Base-by-base conservation (phyloP, 1,140 invertebrate genomes). In the Hypothenemus hampei region DNA sequence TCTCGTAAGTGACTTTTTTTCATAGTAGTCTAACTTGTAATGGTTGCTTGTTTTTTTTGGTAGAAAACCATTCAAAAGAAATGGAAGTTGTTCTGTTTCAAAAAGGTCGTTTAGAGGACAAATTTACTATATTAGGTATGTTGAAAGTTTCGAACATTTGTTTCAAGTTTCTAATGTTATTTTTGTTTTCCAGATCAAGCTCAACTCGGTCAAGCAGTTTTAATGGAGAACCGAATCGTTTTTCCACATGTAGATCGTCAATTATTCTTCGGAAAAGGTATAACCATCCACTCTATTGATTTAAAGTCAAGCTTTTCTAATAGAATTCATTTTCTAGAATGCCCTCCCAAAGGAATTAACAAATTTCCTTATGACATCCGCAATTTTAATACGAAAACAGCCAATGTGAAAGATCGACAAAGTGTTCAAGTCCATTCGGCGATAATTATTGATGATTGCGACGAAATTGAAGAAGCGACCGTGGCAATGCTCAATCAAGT, bases 401-500 rank as follows among this genome's bases (percentile, higher is more conserved):
- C 10, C 3, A 16, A 3, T 22, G 13, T 26, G 26, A 36, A 19
- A 3, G 6, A 26, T 8, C 29, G 45, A 1, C 16, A 47, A 6
- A 20, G 20, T 7, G n/a, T 47, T 33, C 45, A 47, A 22, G 16
- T 47, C 6, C 45, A 47, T 18, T 35, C 45, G 4, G 45, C 45
- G 2, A 13, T 47, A 3, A 36, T 47, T 15, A 35, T 47, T 8
- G 45, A 47, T 11, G 45, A 47, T 15, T 16, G 36, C 23, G 13
- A 23, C 15, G 45, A 47, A 20, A n/a, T n/a, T n/a, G n/a, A n/a
- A n/a, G 15, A 33, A 22, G 19, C 8, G 0, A 22, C 45, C n/a
- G 8, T 47, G 7, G 31, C 16, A 10, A 35, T 18, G 45, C 19
- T 47, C 8, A 21, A n/a, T 16, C 8, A 33, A 15, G 19, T 23